Evolutionary conservation across 2,888 invertebrate genomes (phyloP).

Genomic region (Sepioteuthis lessoniana): DNA sequence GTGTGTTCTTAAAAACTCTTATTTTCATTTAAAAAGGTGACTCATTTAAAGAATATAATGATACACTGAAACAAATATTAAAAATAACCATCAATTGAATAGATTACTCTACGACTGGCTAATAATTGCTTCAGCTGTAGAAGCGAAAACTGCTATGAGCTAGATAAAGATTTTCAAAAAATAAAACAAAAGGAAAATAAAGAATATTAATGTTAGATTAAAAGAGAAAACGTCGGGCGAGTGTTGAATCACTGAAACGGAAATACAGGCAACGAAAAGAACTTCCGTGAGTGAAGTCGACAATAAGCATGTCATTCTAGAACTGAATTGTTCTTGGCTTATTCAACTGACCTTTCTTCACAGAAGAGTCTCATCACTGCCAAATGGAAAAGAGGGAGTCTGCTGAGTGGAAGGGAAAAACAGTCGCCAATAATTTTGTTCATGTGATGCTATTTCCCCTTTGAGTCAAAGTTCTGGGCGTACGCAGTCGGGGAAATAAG

Average conservation of each 20-base stretch:
- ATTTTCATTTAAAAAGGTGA: too few relatives aligned
- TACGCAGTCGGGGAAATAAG: background rate
- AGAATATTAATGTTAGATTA: background rate
- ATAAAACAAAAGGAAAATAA: background rate
- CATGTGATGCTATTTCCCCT: constrained; percentile 5
- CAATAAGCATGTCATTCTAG: constrained; percentile 16
- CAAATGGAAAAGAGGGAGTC: background rate
- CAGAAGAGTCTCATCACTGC: background rate
- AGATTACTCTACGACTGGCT: too few relatives aligned
- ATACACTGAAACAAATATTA: too few relatives aligned
- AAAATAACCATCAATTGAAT: too few relatives aligned
- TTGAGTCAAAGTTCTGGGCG: background rate
- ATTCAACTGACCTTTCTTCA: background rate
- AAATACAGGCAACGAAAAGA: background rate
- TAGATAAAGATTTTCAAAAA: background rate
- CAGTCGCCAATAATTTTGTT: background rate
- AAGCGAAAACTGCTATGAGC: background rate
- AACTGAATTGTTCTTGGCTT: background rate
- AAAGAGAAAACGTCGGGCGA: background rate
- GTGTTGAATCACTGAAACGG: constrained; percentile 16
- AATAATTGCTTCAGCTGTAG: background rate
- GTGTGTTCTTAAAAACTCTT: too few relatives aligned
- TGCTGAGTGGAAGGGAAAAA: background rate
- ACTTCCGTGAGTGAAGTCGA: background rate
- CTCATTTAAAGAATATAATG: too few relatives aligned